phyloP scores from a whole-genome alignment of 2,888 invertebrate species.

The Tineola bisselliella region DNA sequence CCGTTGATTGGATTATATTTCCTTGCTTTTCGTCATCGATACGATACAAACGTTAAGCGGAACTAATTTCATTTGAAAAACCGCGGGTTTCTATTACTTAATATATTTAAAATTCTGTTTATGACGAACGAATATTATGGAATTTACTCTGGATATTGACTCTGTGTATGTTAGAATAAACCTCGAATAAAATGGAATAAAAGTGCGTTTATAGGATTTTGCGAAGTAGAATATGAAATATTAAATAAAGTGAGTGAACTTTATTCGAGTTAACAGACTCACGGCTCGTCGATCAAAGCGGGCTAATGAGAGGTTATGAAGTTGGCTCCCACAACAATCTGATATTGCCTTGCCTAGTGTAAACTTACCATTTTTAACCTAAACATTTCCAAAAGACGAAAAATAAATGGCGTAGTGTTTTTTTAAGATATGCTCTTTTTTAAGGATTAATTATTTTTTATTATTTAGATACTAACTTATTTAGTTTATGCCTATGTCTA shows the following conservation, averaged over 20 bases:
- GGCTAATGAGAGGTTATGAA: conserved; percentile 1
- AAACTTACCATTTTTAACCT: background rate
- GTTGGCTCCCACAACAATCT: background rate
- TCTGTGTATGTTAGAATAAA: too few relatives aligned
- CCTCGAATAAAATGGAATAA: too few relatives aligned
- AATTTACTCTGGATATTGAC: too few relatives aligned
- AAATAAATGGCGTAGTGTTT: background rate
- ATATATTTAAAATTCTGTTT: background rate
- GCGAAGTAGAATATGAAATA: background rate
- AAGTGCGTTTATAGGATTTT: too few relatives aligned
- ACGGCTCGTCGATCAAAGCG: background rate
- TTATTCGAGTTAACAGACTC: background rate
- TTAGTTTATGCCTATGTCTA: too few relatives aligned
- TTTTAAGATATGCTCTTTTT: too few relatives aligned
- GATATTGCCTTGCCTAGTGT: background rate
- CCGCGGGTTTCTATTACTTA: background rate
- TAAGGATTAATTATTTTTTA: too few relatives aligned
- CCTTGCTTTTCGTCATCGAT: background rate
- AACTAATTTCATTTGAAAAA: background rate
- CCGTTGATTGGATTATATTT: conserved; percentile 10
- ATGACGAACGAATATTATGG: too few relatives aligned
- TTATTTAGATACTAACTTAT: too few relatives aligned
- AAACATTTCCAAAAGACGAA: background rate
- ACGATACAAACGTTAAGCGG: background rate
- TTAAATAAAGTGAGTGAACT: background rate